Evolutionary conservation across 2,888 invertebrate species (phyloP).

Genomic region (Tenthredo scrophulariae): DNA sequence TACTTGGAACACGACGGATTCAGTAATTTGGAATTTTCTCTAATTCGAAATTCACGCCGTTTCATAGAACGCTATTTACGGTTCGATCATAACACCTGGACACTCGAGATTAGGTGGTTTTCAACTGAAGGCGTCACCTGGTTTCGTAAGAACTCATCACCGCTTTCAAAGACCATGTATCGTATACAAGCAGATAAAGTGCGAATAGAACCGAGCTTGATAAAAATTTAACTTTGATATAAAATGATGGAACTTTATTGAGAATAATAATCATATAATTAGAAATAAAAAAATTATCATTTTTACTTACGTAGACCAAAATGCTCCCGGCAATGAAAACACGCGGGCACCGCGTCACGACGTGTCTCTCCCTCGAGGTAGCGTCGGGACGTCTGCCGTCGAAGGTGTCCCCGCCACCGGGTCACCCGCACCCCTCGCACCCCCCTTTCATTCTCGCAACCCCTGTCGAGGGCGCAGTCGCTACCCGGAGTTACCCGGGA

Average conservation of each 20-base stretch:
- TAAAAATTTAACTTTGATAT: not conserved
- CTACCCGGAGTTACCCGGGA: slow-evolving; percentile 65
- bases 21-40: not conserved
- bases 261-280: not conserved
- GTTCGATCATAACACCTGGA: not conserved
- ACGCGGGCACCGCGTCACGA: slow-evolving; percentile 75
- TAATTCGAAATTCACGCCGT: not conserved
- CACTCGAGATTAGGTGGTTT: not conserved
- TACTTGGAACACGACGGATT: not conserved
- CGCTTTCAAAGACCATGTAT: not conserved
- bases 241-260: not conserved
- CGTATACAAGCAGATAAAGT: not conserved
- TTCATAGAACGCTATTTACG: not conserved
- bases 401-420: slow-evolving; percentile 76
- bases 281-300: not conserved
- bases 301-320: slow-evolving; percentile 76
- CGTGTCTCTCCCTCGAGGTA: slow-evolving; percentile 77
- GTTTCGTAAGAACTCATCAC: not conserved
- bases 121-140: not conserved
- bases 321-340: slow-evolving; percentile 70
- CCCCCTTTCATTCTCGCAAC: slow-evolving; percentile 63
- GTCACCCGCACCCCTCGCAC: slow-evolving; percentile 62
- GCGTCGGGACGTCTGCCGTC: slow-evolving; percentile 77
- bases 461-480: slow-evolving; percentile 63
- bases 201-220: not conserved